Percentiles rank a stretch among this genome's conserved stretches.
These are phyloP conservation scores for Hetaerina titia DNA, from an alignment of 2,888 invertebrate genomes.

Conservation along the genomic window DNA sequence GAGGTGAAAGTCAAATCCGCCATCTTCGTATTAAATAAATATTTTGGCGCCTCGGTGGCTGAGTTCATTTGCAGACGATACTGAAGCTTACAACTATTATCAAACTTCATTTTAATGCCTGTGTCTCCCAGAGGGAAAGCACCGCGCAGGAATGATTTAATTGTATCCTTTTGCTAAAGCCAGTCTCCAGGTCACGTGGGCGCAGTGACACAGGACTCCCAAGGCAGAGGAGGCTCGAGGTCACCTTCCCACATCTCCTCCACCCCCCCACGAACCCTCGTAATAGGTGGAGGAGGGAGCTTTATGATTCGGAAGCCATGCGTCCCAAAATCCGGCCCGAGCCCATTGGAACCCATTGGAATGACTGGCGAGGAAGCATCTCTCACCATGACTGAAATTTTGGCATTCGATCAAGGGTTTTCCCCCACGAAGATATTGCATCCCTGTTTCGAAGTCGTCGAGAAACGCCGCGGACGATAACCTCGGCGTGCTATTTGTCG, in stretches of 20 bases:
- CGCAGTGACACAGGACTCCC: neutral
- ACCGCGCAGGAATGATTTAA: too few species aligned
- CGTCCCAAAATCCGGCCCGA: neutral
- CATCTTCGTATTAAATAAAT: too few species aligned
- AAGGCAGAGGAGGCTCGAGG: neutral
- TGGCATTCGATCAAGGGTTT: slow-evolving; percentile 17
- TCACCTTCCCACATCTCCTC: neutral
- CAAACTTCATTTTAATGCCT: too few species aligned
- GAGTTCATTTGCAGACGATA: too few species aligned
- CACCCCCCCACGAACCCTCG: neutral
- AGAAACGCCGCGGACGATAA: neutral
- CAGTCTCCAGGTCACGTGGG: too few species aligned
- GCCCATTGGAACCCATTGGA: neutral
- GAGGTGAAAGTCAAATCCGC: too few species aligned
- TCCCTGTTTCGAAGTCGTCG: neutral
- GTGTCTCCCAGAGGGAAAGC: too few species aligned
- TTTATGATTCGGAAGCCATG: neutral
- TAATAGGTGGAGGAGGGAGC: neutral
- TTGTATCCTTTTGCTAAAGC: too few species aligned
- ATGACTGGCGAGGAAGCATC: neutral
- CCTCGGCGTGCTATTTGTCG: neutral
- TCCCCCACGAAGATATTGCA: neutral
- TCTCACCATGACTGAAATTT: neutral
- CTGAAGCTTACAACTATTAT: too few species aligned
- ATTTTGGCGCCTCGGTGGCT: too few species aligned